A percentile compares a stretch with the other conserved stretches of the same genome.
Evolutionary conservation across 92 coral and sea anemone genomes (phyloP).

Genomic region (Actinostola sp.): DNA sequence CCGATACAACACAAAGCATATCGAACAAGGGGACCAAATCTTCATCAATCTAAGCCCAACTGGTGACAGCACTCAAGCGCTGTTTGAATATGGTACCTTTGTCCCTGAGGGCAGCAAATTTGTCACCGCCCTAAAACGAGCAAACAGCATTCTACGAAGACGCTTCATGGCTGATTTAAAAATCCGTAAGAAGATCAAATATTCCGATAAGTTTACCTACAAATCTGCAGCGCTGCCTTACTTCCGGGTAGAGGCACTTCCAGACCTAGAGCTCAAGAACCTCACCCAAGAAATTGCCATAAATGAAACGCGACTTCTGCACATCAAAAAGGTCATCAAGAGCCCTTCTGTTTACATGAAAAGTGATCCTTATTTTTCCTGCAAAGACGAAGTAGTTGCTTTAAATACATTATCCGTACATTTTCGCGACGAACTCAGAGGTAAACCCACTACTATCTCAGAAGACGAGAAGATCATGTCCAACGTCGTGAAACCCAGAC

Average conservation of each 20-base stretch:
- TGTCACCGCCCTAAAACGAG: constrained; percentile 44
- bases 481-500: constrained; percentile 27
- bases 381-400: constrained; percentile 75
- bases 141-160: constrained; percentile 51
- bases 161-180: constrained; percentile 54
- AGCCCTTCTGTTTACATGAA: constrained; percentile 53
- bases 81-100: constrained; percentile 66
- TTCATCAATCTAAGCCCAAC: constrained; percentile 56
- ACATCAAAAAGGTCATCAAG: constrained; percentile 42
- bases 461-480: constrained; percentile 60
- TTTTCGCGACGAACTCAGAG: constrained; percentile 59
- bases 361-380: constrained; percentile 48
- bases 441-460: constrained; percentile 57
- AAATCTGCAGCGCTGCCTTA: constrained; percentile 63
- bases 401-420: constrained; percentile 67
- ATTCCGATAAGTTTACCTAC: constrained; percentile 55
- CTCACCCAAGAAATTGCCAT: constrained; percentile 32
- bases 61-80: constrained; percentile 66
- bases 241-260: constrained; percentile 59
- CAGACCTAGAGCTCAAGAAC: constrained; percentile 41
- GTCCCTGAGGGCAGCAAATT: constrained; percentile 63
- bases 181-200: constrained; percentile 46
- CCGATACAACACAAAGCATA: constrained; percentile 44
- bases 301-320: constrained; percentile 33
- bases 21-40: constrained; percentile 53